These are phyloP conservation scores for Aspiorhynchus laticeps DNA, from an alignment of 2,113 vertebrate species.

Conservation along the genomic window DNA sequence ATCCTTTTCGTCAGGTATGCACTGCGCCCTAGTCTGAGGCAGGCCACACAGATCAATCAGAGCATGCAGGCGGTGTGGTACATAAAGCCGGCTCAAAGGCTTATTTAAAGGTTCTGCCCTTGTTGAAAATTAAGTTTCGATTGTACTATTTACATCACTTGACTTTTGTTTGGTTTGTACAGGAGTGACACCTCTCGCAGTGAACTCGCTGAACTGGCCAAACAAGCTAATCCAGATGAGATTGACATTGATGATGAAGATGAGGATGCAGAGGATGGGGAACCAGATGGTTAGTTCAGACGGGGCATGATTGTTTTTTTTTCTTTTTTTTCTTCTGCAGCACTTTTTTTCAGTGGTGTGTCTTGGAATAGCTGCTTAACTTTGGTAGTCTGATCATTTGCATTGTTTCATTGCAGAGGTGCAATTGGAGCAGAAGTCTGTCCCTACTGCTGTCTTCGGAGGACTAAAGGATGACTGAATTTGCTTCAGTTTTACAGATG, in stretches of 20 bases:
- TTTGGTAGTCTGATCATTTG: background rate
- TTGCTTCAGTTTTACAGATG: background rate
- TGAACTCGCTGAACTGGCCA: constrained; percentile 86
- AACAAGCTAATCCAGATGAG: constrained; percentile 90
- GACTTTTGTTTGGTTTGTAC: constrained; percentile 33
- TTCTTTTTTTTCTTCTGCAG: background rate
- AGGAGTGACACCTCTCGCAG: constrained; percentile 88
- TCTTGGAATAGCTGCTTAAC: constrained; percentile 5
- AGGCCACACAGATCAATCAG: background rate
- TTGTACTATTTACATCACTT: background rate
- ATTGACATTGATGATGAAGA: constrained; percentile 85
- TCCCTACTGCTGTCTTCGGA: constrained; percentile 88
- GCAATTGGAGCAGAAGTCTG: constrained; percentile 86
- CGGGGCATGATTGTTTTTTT: background rate
- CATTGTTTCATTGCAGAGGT: constrained; percentile 78
- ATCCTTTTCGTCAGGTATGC: constrained; percentile 90
- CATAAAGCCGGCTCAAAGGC: background rate
- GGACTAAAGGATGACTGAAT: constrained; percentile 87
- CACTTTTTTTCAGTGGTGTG: constrained; percentile 12
- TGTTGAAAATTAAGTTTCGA: constrained; percentile 1
- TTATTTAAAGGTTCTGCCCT: background rate
- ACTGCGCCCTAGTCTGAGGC: background rate
- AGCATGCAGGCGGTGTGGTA: background rate
- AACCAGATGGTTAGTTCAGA: constrained; percentile 82
- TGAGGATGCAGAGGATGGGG: constrained; percentile 78